Conservation (phyloP, 2,797 vertebrate species). For the Chromobotia macracanthus region DNA sequence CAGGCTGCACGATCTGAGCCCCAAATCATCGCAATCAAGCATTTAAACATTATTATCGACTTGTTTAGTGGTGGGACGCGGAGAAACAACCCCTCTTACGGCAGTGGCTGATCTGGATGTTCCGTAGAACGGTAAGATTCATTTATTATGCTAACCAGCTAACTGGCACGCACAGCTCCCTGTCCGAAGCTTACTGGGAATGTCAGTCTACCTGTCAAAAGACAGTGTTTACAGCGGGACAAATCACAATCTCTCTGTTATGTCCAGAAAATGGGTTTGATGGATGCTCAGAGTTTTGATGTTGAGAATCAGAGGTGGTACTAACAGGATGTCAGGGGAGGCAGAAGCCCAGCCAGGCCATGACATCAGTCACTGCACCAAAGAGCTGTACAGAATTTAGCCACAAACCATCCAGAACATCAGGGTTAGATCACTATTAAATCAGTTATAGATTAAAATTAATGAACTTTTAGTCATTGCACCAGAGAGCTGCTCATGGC, state of each 20-base stretch:
- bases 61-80: background rate
- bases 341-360: too few relatives aligned
- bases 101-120: slow-evolving; percentile 57
- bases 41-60: background rate
- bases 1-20: slow-evolving; percentile 21
- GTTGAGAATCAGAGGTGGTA: too few relatives aligned
- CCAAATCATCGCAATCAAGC: background rate
- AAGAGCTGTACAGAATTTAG: background rate
- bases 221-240: too few relatives aligned
- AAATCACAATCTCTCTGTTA: too few relatives aligned
- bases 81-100: slow-evolving; percentile 17
- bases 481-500: background rate
- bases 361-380: background rate
- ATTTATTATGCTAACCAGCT: background rate
- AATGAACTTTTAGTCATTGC: slow-evolving; percentile 14
- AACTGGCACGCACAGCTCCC: too few relatives aligned
- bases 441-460: background rate
- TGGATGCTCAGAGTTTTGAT: too few relatives aligned
- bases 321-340: too few relatives aligned
- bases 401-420: background rate
- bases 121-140: slow-evolving; percentile 61
- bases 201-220: too few relatives aligned
- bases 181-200: too few relatives aligned
- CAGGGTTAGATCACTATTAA: background rate
- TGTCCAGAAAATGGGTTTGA: too few relatives aligned